A percentile compares a stretch with the other conserved stretches of the same genome.
These are phyloP conservation scores for Umimayanthus chanpuru DNA, from an alignment of 92 coral and sea anemone genomes.

Conservation along the genomic window DNA sequence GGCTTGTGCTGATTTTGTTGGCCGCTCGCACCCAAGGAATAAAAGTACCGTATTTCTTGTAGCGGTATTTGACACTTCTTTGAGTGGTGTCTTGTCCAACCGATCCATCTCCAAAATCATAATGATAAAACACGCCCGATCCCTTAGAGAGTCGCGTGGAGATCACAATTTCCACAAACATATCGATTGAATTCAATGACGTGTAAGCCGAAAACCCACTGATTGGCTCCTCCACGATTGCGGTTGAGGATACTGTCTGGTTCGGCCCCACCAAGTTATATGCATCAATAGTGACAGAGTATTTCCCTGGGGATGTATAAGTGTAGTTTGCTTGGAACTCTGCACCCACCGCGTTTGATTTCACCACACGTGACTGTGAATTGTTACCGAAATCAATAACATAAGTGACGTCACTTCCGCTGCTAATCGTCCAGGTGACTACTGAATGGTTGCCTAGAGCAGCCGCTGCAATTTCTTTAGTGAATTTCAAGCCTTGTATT, in stretches of 20 bases:
- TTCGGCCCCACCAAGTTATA: slow-evolving; percentile 61
- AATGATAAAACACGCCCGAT: slow-evolving; percentile 47
- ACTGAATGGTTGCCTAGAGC: slow-evolving; percentile 32
- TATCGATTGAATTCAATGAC: neutral
- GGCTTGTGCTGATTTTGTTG: slow-evolving; percentile 50
- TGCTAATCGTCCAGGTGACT: slow-evolving; percentile 66
- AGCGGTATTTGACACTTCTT: slow-evolving; percentile 42
- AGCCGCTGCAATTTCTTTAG: slow-evolving; percentile 19
- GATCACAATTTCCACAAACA: slow-evolving; percentile 44
- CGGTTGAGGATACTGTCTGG: slow-evolving; percentile 21
- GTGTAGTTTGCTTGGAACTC: slow-evolving; percentile 48
- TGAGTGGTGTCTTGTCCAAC: slow-evolving; percentile 9
- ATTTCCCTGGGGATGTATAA: slow-evolving; percentile 51
- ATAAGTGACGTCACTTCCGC: slow-evolving; percentile 79
- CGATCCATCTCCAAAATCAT: slow-evolving; percentile 71
- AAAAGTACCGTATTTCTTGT: slow-evolving; percentile 50
- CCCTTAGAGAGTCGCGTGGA: slow-evolving; percentile 46
- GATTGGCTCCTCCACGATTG: slow-evolving; percentile 67
- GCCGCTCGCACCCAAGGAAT: slow-evolving; percentile 55
- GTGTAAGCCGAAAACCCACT: slow-evolving; percentile 48
- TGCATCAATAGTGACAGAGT: slow-evolving; percentile 55
- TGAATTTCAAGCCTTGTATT: slow-evolving; percentile 60
- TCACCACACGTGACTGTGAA: slow-evolving; percentile 19
- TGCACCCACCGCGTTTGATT: slow-evolving; percentile 31
- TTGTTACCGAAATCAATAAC: slow-evolving; percentile 62